Percentiles rank a stretch among this genome's conserved stretches.
Conservation (phyloP, 2,113 vertebrate species). For the Crotalus horridus region DNA sequence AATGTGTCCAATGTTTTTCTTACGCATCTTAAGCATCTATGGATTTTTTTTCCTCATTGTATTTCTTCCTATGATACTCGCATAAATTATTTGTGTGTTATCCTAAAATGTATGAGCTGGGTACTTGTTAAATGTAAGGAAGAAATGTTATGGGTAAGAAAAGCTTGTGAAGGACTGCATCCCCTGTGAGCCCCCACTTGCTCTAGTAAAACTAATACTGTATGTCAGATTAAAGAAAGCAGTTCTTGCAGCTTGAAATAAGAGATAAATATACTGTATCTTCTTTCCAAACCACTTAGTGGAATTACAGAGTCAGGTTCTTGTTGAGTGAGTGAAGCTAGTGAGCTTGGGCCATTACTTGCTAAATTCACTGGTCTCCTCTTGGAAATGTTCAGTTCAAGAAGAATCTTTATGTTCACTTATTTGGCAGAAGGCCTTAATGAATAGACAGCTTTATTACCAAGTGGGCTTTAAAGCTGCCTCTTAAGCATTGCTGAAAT, state of each 20-base stretch:
- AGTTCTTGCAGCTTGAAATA: neutral
- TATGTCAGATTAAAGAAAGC: slow-evolving; percentile 5
- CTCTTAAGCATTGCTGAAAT: neutral
- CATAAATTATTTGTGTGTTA: slow-evolving; percentile 17
- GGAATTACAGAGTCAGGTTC: neutral
- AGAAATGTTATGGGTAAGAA: neutral
- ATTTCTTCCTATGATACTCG: neutral
- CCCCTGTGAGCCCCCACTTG: neutral
- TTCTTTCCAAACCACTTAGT: neutral
- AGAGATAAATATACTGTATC: neutral
- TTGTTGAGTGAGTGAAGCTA: neutral
- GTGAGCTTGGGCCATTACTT: neutral
- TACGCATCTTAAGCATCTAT: neutral
- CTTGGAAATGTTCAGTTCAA: neutral
- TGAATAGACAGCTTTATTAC: neutral
- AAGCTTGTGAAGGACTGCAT: neutral
- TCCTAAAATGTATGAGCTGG: slow-evolving; percentile 27
- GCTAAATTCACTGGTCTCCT: neutral
- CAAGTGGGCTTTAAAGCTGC: neutral
- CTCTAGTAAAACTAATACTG: neutral
- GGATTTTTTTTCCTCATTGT: neutral
- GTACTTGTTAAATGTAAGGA: neutral
- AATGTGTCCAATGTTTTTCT: neutral
- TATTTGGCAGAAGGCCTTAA: neutral
- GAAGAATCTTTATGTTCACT: neutral